These are phyloP conservation scores for Nematolebias whitei DNA, from an alignment of 2,113 vertebrate species.

Conservation along the genomic window DNA sequence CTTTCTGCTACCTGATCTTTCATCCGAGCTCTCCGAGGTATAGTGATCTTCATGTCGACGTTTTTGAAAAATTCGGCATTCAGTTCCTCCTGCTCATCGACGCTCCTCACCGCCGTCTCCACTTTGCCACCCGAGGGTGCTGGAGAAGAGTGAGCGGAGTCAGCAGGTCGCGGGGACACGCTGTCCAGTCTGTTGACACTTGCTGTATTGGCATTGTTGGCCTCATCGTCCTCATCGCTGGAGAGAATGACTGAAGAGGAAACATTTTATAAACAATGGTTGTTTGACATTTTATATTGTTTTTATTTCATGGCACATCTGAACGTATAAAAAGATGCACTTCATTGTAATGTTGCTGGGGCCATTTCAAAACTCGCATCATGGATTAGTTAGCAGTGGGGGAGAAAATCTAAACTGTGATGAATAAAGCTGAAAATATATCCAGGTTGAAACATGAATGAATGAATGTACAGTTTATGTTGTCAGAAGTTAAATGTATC, in stretches of 20 bases:
- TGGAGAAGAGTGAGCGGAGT: slow-evolving; percentile 91
- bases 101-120: slow-evolving; percentile 90
- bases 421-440: too few species aligned
- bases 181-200: slow-evolving; percentile 87
- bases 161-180: slow-evolving; percentile 89
- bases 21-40: slow-evolving; percentile 89
- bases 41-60: slow-evolving; percentile 78
- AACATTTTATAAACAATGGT: not conserved
- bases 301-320: too few species aligned
- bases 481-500: too few species aligned
- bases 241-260: slow-evolving; percentile 86
- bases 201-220: slow-evolving; percentile 84
- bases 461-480: too few species aligned
- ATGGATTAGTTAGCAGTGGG: too few species aligned
- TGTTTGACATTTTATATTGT: too few species aligned
- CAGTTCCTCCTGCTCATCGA: slow-evolving; percentile 81
- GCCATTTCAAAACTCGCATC: too few species aligned
- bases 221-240: slow-evolving; percentile 89
- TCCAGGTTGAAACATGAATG: too few species aligned
- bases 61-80: slow-evolving; percentile 81
- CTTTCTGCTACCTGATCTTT: slow-evolving; percentile 86
- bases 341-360: too few species aligned
- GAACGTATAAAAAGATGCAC: too few species aligned
- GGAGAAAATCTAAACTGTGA: too few species aligned
- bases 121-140: slow-evolving; percentile 88